Evolutionary conservation across 2,797 vertebrate genomes (phyloP), one percentile per base, ranked within the genome.

Genomic region (Urosaurus nigricauda): DNA sequence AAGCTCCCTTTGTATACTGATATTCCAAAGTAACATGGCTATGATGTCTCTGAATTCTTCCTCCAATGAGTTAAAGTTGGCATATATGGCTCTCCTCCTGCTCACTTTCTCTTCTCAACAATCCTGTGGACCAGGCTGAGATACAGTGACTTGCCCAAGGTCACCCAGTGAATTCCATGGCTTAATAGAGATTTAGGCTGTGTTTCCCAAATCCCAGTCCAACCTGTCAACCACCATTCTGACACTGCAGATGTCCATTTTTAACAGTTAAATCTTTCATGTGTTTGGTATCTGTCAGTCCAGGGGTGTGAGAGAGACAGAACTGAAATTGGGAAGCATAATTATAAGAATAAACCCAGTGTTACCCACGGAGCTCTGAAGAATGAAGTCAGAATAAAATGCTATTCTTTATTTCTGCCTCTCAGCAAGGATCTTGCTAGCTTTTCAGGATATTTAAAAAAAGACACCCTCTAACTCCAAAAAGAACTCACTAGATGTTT

Each of bases 391-490:
- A 14, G 68, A 84, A 56, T 56, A 0, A 0, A 11, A 35, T 79
- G 53, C 16, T 26, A 58, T 53, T 2, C 40, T 35, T 12, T 9
- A 26, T 9, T 83, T 83, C 47, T 16, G 19, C 37, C 65, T 87
- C 47, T 0, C 47, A 35, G 80, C 79, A 0, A 0, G 70, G 70
- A 73, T n/a, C 26, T 35, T 17, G 16, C 37, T 87, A 24, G 8
- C 79, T 68, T 86, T 80, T 79, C 13, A 12, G 12, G 12, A 2
- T 56, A 12, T 13, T 56, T 56, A 0, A 12, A 51, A 51, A 43
- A 51, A 43, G 2, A 51, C 8, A 51, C 14, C 14, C 14, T 56
- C 53, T 21, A 40, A 24, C 3, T 12, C 73, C 0, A 0, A 43
- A 37, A 32, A 79, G 17, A 79, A 78, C 13, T 56, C 21, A 11